Conservation (phyloP, 2,888 invertebrate genomes). For the Drosophila mettleri region DNA sequence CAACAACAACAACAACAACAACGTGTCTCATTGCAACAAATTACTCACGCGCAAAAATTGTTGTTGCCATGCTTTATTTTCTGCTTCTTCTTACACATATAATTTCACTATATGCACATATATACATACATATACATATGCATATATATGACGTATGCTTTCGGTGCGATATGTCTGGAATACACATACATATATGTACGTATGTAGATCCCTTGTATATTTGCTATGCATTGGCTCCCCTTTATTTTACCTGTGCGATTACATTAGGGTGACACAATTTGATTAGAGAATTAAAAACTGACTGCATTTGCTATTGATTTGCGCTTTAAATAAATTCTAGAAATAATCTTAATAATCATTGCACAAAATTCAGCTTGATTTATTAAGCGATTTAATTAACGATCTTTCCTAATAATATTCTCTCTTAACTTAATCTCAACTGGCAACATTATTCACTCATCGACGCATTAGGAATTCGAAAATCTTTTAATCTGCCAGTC, state of each 20-base stretch:
- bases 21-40: slow-evolving; percentile 59
- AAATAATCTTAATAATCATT: neutral
- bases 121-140: slow-evolving; percentile 33
- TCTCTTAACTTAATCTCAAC: neutral
- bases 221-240: slow-evolving; percentile 45
- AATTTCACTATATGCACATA: slow-evolving; percentile 68
- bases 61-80: slow-evolving; percentile 59
- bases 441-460: neutral
- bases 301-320: neutral
- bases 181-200: neutral
- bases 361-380: neutral
- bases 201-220: slow-evolving; percentile 5
- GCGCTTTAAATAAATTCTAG: neutral
- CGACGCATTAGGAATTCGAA: neutral
- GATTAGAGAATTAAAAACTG: slow-evolving; percentile 12
- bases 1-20: slow-evolving; percentile 45
- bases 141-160: slow-evolving; percentile 74
- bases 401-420: neutral
- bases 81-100: slow-evolving; percentile 55
- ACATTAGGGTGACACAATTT: slow-evolving; percentile 39
- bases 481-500: slow-evolving; percentile 27
- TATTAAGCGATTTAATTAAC: too few species aligned
- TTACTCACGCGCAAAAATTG: slow-evolving; percentile 81
- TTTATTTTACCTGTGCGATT: slow-evolving; percentile 55
- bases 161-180: slow-evolving; percentile 50